These are phyloP conservation scores for Henricia sp. DNA, from an alignment of 53 echinoderm and acorn worm species.

Conservation along the genomic window DNA sequence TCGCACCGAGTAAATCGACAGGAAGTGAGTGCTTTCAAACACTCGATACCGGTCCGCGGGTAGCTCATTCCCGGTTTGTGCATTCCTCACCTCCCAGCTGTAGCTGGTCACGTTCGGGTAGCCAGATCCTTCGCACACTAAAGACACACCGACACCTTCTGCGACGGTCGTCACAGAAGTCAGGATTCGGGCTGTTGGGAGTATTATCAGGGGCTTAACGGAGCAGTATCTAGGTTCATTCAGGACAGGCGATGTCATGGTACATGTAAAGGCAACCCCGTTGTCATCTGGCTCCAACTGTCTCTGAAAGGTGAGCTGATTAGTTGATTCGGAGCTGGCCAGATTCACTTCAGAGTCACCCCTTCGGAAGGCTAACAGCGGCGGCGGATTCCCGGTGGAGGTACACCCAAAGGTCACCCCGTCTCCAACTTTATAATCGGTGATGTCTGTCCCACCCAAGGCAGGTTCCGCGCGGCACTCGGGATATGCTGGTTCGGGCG, in stretches of 20 bases:
- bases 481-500: neutral
- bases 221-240: conserved; percentile 15
- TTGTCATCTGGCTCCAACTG: conserved; percentile 37
- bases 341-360: neutral
- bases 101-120: neutral
- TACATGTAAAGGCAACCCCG: conserved; percentile 37
- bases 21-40: too few species aligned
- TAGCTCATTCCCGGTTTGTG: neutral
- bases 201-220: conserved; percentile 37
- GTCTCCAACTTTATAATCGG: conserved; percentile 13
- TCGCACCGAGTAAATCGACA: neutral
- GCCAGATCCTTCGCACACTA: conserved; percentile 22
- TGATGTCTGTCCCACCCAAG: neutral
- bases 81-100: neutral
- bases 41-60: neutral
- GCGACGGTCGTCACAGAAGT: neutral
- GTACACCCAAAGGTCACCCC: neutral
- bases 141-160: neutral
- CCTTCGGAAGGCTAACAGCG: neutral
- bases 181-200: conserved; percentile 15
- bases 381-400: neutral
- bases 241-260: conserved; percentile 23
- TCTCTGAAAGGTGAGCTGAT: neutral
- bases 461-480: conserved; percentile 10
- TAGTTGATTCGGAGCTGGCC: neutral